Evolutionary conservation across 1,140 invertebrate species (phyloP).

Genomic region (Saccostrea echinata): DNA sequence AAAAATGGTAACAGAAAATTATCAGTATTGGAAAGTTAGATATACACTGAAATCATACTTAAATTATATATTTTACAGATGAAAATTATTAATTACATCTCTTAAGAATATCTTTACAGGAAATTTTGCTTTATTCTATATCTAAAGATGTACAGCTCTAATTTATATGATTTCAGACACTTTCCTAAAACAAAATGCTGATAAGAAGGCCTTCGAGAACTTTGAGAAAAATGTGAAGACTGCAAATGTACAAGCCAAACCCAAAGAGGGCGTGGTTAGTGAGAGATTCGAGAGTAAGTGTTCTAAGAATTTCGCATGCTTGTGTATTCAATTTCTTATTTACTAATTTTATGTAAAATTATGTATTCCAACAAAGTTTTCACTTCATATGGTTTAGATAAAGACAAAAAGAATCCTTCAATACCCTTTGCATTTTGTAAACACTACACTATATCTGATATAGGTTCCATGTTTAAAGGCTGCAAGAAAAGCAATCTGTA

Average conservation of each 20-base stretch:
- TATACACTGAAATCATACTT: too few species aligned
- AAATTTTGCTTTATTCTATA: neutral
- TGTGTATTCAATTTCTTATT: too few species aligned
- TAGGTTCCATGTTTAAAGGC: too few species aligned
- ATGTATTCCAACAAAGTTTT: too few species aligned
- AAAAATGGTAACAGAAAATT: constrained; percentile 85
- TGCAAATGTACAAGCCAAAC: constrained; percentile 61
- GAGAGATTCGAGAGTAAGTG: constrained; percentile 77
- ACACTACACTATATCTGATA: constrained; percentile 92
- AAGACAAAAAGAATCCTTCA: too few species aligned
- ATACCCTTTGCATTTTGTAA: too few species aligned
- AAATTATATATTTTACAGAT: too few species aligned
- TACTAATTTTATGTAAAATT: too few species aligned
- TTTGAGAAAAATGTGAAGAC: constrained; percentile 87
- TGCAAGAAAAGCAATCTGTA: too few species aligned
- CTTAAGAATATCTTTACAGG: too few species aligned
- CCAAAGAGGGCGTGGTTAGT: constrained; percentile 68
- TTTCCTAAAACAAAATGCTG: constrained; percentile 88
- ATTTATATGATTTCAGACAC: neutral
- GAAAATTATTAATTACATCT: too few species aligned
- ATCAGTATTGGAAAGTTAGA: neutral
- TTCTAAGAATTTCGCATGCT: neutral
- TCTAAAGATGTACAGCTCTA: neutral
- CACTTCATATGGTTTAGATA: too few species aligned
- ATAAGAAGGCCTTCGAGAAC: constrained; percentile 94